Conservation (phyloP, 2,888 invertebrate species). For the Conus canariensis region DNA sequence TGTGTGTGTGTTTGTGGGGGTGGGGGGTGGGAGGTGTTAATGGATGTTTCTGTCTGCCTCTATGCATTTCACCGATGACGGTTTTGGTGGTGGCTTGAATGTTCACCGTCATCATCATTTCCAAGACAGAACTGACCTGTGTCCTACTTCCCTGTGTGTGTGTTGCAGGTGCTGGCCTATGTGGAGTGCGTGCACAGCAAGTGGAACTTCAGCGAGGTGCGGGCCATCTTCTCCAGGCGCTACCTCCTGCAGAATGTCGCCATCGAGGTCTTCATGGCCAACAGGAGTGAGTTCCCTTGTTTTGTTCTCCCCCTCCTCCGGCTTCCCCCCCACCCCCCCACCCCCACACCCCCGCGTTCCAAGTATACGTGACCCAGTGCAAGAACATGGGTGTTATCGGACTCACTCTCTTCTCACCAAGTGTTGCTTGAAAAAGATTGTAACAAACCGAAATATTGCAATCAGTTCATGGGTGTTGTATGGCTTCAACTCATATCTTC, state of each 20-base stretch:
- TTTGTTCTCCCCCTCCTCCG: not conserved
- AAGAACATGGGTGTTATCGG: too few species aligned
- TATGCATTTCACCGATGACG: not conserved
- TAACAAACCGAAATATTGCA: too few species aligned
- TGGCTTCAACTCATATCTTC: too few species aligned
- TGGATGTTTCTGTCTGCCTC: not conserved
- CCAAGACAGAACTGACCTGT: too few species aligned
- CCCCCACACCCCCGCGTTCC: not conserved
- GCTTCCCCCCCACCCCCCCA: not conserved
- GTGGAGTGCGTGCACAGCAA: conserved; percentile 99
- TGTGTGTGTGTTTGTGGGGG: not conserved
- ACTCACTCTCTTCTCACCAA: too few species aligned
- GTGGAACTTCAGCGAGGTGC: conserved; percentile 99
- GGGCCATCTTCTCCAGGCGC: conserved; percentile 97
- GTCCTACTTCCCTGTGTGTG: too few species aligned
- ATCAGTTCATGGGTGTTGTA: too few species aligned
- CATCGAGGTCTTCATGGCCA: conserved; percentile 98
- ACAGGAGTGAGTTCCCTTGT: conserved; percentile 89
- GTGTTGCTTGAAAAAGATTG: too few species aligned
- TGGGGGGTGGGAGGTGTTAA: not conserved
- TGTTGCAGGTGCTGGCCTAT: conserved; percentile 92
- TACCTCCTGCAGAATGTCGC: conserved; percentile 96
- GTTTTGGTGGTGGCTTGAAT: too few species aligned
- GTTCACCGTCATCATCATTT: too few species aligned
- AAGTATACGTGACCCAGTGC: too few species aligned